Evolutionary conservation across 2,888 invertebrate genomes (phyloP).

Genomic region (Sylvicola fuscatus): DNA sequence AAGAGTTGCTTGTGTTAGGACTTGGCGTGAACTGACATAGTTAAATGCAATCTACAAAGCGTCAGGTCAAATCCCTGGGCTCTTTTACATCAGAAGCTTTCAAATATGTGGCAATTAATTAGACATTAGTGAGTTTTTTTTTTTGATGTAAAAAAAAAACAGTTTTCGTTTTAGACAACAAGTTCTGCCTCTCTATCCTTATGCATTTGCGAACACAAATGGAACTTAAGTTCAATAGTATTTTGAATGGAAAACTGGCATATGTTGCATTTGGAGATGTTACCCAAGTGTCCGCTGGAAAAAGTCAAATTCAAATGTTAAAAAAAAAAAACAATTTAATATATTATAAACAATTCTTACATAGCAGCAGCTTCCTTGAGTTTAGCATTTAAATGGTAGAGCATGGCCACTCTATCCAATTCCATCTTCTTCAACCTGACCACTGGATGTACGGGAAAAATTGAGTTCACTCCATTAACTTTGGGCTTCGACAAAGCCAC

Average conservation of each 20-base stretch:
- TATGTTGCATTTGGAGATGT: background rate
- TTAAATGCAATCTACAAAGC: too few relatives aligned
- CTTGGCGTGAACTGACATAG: too few relatives aligned
- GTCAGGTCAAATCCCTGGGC: too few relatives aligned
- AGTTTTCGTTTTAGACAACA: background rate
- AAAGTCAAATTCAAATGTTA: background rate
- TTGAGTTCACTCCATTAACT: background rate
- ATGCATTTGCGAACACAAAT: conserved; percentile 1
- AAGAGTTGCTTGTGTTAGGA: too few relatives aligned
- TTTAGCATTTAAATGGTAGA: background rate
- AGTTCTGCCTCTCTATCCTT: background rate
- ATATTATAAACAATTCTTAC: background rate
- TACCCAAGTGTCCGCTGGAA: background rate
- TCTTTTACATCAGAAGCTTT: too few relatives aligned
- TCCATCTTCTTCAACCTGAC: background rate
- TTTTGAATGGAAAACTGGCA: background rate
- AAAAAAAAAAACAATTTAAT: background rate
- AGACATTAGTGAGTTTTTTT: too few relatives aligned
- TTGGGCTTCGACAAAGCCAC: background rate
- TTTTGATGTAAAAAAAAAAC: too few relatives aligned
- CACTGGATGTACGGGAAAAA: background rate
- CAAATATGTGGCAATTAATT: too few relatives aligned
- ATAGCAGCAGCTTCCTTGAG: background rate
- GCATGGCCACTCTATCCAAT: background rate
- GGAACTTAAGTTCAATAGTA: background rate